Evolutionary conservation across 2,888 invertebrate species (phyloP).

Genomic region (Dinocampus coccinellae): DNA sequence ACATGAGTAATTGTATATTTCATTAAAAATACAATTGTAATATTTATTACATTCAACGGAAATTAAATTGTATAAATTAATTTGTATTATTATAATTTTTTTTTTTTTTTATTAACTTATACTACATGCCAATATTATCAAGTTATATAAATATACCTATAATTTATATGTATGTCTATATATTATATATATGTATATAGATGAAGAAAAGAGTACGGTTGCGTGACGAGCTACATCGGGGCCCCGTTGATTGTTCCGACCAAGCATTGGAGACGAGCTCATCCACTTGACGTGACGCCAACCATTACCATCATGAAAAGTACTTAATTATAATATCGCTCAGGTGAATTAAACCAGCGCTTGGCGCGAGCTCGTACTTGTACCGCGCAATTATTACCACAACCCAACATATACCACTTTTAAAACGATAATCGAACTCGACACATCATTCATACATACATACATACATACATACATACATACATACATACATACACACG

Average conservation of each 20-base stretch:
- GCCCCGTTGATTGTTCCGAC: conserved; percentile 66
- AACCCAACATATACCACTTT: conserved; percentile 56
- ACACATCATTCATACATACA: not conserved
- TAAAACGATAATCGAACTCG: conserved; percentile 47
- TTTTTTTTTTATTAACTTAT: not conserved
- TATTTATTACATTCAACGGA: not conserved
- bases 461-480: not conserved
- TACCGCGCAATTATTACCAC: conserved; percentile 64
- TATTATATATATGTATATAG: not conserved
- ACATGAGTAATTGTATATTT: not conserved
- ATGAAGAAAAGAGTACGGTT: conserved; percentile 33
- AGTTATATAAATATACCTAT: not conserved
- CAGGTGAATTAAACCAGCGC: conserved; percentile 65
- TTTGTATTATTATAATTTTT: not conserved
- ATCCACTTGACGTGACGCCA: conserved; percentile 60
- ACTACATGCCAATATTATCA: no score
- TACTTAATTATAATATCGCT: conserved; percentile 69
- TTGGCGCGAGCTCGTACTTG: conserved; percentile 67
- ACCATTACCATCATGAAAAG: conserved; percentile 64
- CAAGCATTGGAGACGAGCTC: conserved; percentile 57
- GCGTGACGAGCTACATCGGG: conserved; percentile 66
- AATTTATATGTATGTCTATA: not conserved
- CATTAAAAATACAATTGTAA: not conserved
- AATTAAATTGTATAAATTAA: not conserved
- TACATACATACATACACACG: not conserved